Evolutionary conservation across 92 coral and sea anemone species (phyloP), one percentile per base, ranked within the genome.

Genomic region (Palythoa grandiflora): DNA sequence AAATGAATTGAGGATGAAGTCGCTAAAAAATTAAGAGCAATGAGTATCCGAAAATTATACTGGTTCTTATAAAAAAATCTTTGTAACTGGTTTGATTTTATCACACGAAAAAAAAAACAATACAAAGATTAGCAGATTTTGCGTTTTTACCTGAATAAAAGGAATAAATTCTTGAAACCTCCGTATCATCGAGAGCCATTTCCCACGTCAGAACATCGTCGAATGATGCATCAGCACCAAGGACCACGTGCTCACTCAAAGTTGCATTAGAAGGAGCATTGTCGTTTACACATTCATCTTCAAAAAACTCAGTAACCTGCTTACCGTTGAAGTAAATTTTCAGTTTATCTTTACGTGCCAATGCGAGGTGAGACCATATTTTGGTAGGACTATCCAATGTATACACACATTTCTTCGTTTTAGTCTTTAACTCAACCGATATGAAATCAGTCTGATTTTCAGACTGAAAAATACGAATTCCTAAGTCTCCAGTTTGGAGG

Each of bases 121-220:
- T 38, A 3, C 1, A 79, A 61, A 17, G 35, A 2, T 10, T 14
- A 6, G 2, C 1, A 6, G 12, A 38, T 37, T 79, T 20, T 16
- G 13, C 4, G 44, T 38, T 51, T n/a, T 70, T 70, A 87, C 89
- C 89, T 77, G 73, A 53, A 53, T 87, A 87, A 63, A 61, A 87
- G 1, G 89, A 61, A 77, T 87, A 87, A 13, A 63, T 5, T 61
- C 5, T 71, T 8, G 7, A 55, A 14, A 87, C 21, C 35, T 75
- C 47, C 35, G 0, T 16, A 9, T 57, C 60, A 10, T 20, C 16
- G 16, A 76, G 75, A 65, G 55, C 35, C 19, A 14, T 87, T 15
- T 63, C 59, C 85, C 85, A 87, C 65, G 21, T 66, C 21, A 77
- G 1, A 36, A 87, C 16, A 19, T 87, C 89, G 47, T 87, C 89